Percentiles rank a stretch among this genome's conserved stretches.
Conservation (phyloP, 2,113 vertebrate species). For the Nothoprocta perdicaria region DNA sequence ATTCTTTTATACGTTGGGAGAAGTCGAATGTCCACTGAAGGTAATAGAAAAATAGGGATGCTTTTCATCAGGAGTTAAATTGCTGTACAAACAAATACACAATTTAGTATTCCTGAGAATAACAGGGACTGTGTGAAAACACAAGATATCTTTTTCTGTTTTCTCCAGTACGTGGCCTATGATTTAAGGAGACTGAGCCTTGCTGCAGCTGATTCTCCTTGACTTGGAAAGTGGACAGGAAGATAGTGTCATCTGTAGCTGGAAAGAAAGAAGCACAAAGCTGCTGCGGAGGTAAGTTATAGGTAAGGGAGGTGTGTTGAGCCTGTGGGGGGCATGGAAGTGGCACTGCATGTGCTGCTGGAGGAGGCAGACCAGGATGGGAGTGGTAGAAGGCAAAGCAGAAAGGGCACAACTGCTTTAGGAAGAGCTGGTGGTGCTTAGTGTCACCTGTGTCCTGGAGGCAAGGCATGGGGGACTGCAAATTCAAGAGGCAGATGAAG, state of each 20-base stretch:
- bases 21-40: neutral
- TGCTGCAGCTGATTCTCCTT: neutral
- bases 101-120: neutral
- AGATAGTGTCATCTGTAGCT: neutral
- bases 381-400: neutral
- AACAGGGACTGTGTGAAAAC: neutral
- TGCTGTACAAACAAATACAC: neutral
- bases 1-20: neutral
- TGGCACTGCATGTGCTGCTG: accelerated
- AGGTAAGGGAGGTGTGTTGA: neutral
- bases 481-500: neutral
- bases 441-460: accelerated
- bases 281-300: neutral
- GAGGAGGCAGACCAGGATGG: neutral
- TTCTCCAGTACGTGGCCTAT: neutral
- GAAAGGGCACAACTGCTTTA: neutral
- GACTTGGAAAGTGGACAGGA: neutral
- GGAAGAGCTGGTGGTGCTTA: neutral
- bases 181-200: neutral
- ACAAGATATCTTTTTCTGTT: neutral
- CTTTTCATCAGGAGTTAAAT: neutral
- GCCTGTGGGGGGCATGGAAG: neutral
- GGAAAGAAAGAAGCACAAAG: constrained; percentile 30
- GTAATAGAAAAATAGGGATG: neutral
- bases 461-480: neutral